Conservation (phyloP, 2,888 invertebrate species). For the Prostheceraeus crozeri region DNA sequence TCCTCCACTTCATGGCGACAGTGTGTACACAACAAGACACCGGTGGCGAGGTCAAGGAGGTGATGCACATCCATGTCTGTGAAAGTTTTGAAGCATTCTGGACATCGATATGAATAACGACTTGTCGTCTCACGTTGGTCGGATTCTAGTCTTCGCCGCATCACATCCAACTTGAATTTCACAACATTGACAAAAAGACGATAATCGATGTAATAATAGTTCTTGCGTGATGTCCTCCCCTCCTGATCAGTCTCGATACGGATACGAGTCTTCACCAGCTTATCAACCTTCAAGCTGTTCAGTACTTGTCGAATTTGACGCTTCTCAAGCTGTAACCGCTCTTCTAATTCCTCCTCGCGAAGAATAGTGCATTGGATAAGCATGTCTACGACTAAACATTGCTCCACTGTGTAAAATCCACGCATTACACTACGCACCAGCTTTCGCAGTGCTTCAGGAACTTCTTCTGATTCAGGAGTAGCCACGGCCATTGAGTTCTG, state of each 20-base stretch:
- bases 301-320: conserved; percentile 61
- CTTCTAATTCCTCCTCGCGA: conserved; percentile 64
- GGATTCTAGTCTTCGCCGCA: conserved; percentile 87
- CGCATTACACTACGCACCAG: conserved; percentile 79
- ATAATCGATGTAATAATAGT: conserved; percentile 93
- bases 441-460: conserved; percentile 76
- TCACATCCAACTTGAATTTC: conserved; percentile 89
- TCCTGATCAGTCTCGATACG: conserved; percentile 90
- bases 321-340: conserved; percentile 80
- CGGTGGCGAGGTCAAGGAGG: conserved; percentile 61
- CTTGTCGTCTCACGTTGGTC: conserved; percentile 89
- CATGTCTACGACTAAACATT: conserved; percentile 88
- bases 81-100: conserved; percentile 79
- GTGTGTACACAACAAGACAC: conserved; percentile 67
- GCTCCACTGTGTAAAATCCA: conserved; percentile 86
- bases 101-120: conserved; percentile 87
- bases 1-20: conserved; percentile 83
- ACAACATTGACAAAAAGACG: conserved; percentile 87
- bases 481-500: too few relatives aligned
- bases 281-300: conserved; percentile 70
- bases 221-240: conserved; percentile 87
- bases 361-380: conserved; percentile 82
- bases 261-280: conserved; percentile 67
- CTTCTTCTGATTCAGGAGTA: too few relatives aligned
- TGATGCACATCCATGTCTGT: conserved; percentile 88